Evolutionary conservation across 2,797 vertebrate genomes (phyloP).

Genomic region (Cichlasoma orientale): DNA sequence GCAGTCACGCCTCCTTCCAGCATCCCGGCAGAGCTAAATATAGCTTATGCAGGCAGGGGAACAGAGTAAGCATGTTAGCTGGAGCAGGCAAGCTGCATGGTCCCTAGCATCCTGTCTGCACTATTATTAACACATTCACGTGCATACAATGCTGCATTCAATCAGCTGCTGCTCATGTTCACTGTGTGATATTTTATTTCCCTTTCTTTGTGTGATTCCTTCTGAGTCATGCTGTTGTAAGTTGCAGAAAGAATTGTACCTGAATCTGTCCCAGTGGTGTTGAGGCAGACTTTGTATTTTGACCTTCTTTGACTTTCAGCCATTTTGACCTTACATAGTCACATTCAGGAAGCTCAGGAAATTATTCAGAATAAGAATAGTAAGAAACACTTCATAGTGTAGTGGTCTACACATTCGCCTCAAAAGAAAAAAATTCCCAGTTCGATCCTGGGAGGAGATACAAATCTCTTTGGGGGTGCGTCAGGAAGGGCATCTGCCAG

Average conservation of each 20-base stretch:
- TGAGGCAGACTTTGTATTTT: slow-evolving; percentile 23
- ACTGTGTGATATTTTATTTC: background rate
- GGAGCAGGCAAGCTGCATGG: slow-evolving; percentile 40
- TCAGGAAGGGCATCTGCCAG: background rate
- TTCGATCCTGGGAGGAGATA: background rate
- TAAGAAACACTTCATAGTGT: background rate
- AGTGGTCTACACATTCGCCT: background rate
- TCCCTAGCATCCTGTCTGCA: slow-evolving; percentile 30
- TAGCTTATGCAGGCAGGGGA: slow-evolving; percentile 72
- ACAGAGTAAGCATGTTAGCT: slow-evolving; percentile 55
- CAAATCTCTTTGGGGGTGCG: background rate
- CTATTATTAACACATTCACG: slow-evolving; percentile 18
- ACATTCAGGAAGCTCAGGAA: background rate
- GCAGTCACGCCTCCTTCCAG: slow-evolving; percentile 64
- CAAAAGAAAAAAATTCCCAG: background rate
- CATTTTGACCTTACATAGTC: slow-evolving; percentile 45
- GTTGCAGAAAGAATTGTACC: background rate
- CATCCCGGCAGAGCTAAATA: slow-evolving; percentile 73
- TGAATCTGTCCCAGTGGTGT: slow-evolving; percentile 5
- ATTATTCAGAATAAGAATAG: background rate
- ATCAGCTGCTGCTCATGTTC: background rate
- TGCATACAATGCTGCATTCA: background rate
- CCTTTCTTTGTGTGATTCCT: background rate
- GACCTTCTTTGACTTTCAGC: slow-evolving; percentile 47
- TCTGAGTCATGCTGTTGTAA: background rate